phyloP scores from a whole-genome alignment of 2,113 vertebrate genomes.

The Lynx canadensis region DNA sequence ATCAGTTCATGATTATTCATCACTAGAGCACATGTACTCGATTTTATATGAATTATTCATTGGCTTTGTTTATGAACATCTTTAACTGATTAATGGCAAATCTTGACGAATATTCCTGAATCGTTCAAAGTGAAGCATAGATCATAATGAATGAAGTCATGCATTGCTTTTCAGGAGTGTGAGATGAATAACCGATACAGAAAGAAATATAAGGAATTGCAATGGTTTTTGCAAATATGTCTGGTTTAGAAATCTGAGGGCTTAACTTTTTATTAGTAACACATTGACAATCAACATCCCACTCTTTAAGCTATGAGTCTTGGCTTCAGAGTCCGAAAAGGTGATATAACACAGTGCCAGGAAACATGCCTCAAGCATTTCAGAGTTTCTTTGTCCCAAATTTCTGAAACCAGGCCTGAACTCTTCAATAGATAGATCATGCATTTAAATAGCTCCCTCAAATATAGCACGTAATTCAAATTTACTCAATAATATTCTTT shows the following conservation, averaged over 20 bases:
- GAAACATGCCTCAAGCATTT: conserved; percentile 56
- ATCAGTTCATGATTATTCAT: conserved; percentile 84
- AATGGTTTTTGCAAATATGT: conserved; percentile 70
- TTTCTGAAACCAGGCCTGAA: conserved; percentile 55
- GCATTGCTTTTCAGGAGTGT: conserved; percentile 54
- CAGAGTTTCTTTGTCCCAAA: background rate
- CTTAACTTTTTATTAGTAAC: conserved; percentile 72
- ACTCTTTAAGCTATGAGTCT: conserved; percentile 43
- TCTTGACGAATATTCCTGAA: conserved; percentile 77
- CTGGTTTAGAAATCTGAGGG: conserved; percentile 74
- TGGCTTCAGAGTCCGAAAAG: conserved; percentile 64
- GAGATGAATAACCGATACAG: conserved; percentile 64
- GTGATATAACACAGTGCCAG: conserved; percentile 54
- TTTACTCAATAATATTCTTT: background rate
- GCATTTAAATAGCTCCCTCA: conserved; percentile 15
- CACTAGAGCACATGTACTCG: conserved; percentile 62
- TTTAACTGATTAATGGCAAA: conserved; percentile 82
- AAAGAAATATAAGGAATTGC: conserved; percentile 26
- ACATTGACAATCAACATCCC: conserved; percentile 70
- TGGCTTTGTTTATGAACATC: conserved; percentile 79
- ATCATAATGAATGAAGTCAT: conserved; percentile 70
- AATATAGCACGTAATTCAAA: conserved; percentile 5
- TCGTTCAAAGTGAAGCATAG: conserved; percentile 39
- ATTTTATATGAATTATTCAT: conserved; percentile 81
- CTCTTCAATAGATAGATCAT: background rate